Evolutionary conservation across 2,888 invertebrate species (phyloP), one percentile per base, ranked within the genome.

Genomic region (Hermaeophaga mercurialis): DNA sequence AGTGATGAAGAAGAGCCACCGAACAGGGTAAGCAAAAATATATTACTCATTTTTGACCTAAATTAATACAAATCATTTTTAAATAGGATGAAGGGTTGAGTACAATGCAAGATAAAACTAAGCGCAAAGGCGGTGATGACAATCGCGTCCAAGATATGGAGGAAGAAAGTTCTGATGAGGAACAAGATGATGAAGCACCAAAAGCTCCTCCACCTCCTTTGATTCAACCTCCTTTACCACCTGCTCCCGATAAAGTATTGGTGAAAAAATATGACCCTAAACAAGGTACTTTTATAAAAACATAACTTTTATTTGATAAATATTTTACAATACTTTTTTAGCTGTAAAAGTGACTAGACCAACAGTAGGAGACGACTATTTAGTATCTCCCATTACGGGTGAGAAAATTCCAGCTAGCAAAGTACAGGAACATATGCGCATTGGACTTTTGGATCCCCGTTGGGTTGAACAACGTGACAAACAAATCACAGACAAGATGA

Each of bases 241-340:
- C 95, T 14, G 86, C 88, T 1, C 89, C 92, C 14, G 96, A 96
- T 74, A 92, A 95, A 73, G 96, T 97, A 18, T 84, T 98, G 34
- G 94, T 99, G 57, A 94, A 95, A 76, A 95, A 95, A 75, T 99
- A 99, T 76, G 94, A 99, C 83, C 98, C 98, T 0, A 98, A 94
- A 78, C 89, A 88, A 75, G 81, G 83, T 67, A n/a, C n/a, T n/a
- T n/a, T n/a, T n/a, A n/a, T n/a, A 81, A 79, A 68, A 28, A 47
- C 43, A 22, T 22, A 5, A 17, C 15, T 36, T 22, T 22, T 26
- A 8, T 8, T 26, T 26, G 2, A 26, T 26, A 2, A 26, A 8
- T 8, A 22, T 54, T 8, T 50, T 50, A 28, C 2, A n/a, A n/a
- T n/a, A n/a, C n/a, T 11, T 36, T 73, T 73, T 48, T 64, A 77